phyloP scores from a whole-genome alignment of 1,140 invertebrate species.

The Zaprionus inermis region DNA sequence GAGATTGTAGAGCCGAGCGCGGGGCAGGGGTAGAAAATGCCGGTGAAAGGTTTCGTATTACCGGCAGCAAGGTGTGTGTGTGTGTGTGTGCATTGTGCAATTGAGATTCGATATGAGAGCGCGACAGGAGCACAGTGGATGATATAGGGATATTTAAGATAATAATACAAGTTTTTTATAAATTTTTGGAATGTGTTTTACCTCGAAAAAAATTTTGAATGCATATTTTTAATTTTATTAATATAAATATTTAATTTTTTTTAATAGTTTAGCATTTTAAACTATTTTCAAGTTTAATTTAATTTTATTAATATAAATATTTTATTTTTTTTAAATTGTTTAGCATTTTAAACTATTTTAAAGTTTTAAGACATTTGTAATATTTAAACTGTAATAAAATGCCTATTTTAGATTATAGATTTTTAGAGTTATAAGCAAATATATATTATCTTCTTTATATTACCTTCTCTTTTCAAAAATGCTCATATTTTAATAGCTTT shows the following conservation, averaged over 20 bases:
- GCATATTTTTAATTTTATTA: neutral
- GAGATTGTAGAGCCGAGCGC: neutral
- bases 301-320: neutral
- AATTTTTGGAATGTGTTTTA: no score
- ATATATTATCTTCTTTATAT: neutral
- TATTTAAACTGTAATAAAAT: no score
- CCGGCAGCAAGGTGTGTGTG: constrained; percentile 34
- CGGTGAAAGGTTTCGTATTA: constrained; percentile 76
- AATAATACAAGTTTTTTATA: no score
- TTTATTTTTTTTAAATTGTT: neutral
- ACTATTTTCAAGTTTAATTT: no score
- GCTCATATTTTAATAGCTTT: neutral
- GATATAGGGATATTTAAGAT: no score
- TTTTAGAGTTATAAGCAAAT: no score
- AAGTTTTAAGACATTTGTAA: no score
- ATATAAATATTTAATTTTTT: neutral
- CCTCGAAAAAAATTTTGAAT: no score
- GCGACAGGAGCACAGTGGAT: constrained; percentile 9
- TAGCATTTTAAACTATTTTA: no score
- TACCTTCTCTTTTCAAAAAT: neutral
- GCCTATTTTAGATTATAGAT: no score
- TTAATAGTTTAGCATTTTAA: no score
- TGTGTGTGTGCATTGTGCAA: constrained; percentile 64
- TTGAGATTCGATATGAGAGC: constrained; percentile 68
- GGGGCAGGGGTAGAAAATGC: constrained; percentile 30